Evolutionary conservation across 1,140 invertebrate genomes (phyloP).

Genomic region (Brachionus rotundiformis): DNA sequence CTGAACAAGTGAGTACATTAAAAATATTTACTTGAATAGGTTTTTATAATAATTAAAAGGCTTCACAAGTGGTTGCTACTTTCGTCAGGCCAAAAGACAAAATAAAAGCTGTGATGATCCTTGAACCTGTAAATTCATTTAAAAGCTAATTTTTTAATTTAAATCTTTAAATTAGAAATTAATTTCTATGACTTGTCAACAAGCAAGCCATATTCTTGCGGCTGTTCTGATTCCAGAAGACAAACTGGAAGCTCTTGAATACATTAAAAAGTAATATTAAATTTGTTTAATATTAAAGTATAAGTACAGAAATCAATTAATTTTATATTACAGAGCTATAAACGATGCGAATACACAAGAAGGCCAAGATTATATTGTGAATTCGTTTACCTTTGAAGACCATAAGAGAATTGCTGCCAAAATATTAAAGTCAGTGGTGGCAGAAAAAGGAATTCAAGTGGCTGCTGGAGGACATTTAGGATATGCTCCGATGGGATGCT

Average conservation of each 20-base stretch:
- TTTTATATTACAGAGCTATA: constrained; percentile 14
- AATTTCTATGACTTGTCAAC: constrained; percentile 51
- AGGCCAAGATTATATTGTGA: constrained; percentile 50
- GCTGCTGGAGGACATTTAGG: constrained; percentile 51
- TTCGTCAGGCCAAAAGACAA: constrained; percentile 44
- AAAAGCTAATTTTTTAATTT: background rate
- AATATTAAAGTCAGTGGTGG: constrained; percentile 27
- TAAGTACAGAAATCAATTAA: too few species aligned
- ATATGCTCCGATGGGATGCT: constrained; percentile 41
- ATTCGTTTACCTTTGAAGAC: constrained; percentile 44
- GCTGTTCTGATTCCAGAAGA: constrained; percentile 32
- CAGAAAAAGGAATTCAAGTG: constrained; percentile 17
- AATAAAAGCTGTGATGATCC: constrained; percentile 47
- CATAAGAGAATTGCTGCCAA: constrained; percentile 34
- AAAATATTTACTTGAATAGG: background rate
- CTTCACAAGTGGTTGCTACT: constrained; percentile 23
- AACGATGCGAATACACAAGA: constrained; percentile 52
- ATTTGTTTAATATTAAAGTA: too few species aligned
- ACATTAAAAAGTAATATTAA: constrained; percentile 51
- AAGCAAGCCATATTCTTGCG: constrained; percentile 48
- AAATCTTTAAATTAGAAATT: constrained; percentile 30
- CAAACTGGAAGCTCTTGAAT: constrained; percentile 39
- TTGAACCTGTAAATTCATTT: constrained; percentile 44
- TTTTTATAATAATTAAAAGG: constrained; percentile 7
- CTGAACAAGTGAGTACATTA: constrained; percentile 23